phyloP scores from a whole-genome alignment of 2,797 vertebrate genomes.

The Melanogrammus aeglefinus region DNA sequence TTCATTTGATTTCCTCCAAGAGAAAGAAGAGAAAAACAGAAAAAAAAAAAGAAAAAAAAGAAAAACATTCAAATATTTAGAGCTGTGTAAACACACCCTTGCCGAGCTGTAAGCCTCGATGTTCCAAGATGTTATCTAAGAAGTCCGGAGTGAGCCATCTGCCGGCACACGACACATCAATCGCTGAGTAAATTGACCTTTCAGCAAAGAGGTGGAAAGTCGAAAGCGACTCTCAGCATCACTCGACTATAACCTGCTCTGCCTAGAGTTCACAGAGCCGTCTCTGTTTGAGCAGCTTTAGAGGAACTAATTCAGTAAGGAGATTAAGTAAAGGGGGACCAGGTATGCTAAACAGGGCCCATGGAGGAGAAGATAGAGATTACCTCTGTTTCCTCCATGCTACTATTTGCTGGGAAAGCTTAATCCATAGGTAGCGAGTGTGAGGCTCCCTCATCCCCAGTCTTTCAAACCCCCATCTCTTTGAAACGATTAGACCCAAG shows the following conservation, averaged over 20 bases:
- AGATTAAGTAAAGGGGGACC: conserved; percentile 60
- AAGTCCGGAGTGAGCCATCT: neutral
- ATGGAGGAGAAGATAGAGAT: conserved; percentile 65
- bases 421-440: conserved; percentile 68
- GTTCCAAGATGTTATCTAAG: neutral
- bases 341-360: conserved; percentile 60
- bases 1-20: too few relatives aligned
- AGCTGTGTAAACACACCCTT: neutral
- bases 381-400: conserved; percentile 72
- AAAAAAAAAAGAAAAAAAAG: too few relatives aligned
- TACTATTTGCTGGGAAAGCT: conserved; percentile 66
- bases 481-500: conserved; percentile 54
- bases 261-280: conserved; percentile 49
- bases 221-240: neutral
- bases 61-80: too few relatives aligned
- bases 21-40: too few relatives aligned
- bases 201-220: neutral
- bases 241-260: conserved; percentile 12
- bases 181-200: neutral
- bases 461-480: conserved; percentile 61
- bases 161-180: neutral
- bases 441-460: conserved; percentile 58
- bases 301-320: conserved; percentile 67
- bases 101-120: neutral
- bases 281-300: conserved; percentile 63